A percentile compares a stretch with the other conserved stretches of the same genome.
These are phyloP conservation scores for Coptodon rendalli DNA, from an alignment of 2,113 vertebrate species.

Conservation along the genomic window DNA sequence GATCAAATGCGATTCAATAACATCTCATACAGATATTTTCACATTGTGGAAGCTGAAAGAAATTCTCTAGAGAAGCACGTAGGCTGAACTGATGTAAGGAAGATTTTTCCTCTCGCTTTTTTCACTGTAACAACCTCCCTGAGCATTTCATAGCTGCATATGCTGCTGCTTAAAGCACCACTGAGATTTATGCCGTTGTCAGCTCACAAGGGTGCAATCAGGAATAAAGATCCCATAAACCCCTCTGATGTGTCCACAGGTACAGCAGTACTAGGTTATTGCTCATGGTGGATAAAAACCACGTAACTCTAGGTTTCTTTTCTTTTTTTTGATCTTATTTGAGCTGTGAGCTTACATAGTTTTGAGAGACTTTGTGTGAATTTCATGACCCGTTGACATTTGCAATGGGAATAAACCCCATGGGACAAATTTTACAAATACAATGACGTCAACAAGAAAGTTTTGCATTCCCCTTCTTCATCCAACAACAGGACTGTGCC, in stretches of 20 bases:
- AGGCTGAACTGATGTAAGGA: conserved; percentile 40
- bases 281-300: conserved; percentile 54
- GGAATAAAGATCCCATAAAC: conserved; percentile 71
- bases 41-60: conserved; percentile 19
- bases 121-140: conserved; percentile 63
- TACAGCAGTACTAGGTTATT: conserved; percentile 60
- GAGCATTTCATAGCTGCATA: conserved; percentile 67
- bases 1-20: conserved; percentile 12
- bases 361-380: background rate
- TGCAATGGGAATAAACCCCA: background rate
- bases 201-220: conserved; percentile 72
- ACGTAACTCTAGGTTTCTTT: conserved; percentile 13
- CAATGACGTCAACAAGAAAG: background rate
- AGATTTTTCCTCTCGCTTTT: conserved; percentile 48
- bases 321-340: conserved; percentile 2
- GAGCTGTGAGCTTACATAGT: conserved; percentile 5
- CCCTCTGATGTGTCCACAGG: conserved; percentile 71
- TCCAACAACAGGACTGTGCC: background rate
- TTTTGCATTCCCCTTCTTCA: background rate
- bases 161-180: conserved; percentile 68
- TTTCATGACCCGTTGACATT: background rate
- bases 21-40: conserved; percentile 25
- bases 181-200: conserved; percentile 68
- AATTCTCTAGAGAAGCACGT: conserved; percentile 50
- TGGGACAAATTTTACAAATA: background rate